A percentile compares a stretch with the other conserved stretches of the same genome.
Evolutionary conservation across 2,888 invertebrate species (phyloP).

Genomic region (Drosophila greeni): DNA sequence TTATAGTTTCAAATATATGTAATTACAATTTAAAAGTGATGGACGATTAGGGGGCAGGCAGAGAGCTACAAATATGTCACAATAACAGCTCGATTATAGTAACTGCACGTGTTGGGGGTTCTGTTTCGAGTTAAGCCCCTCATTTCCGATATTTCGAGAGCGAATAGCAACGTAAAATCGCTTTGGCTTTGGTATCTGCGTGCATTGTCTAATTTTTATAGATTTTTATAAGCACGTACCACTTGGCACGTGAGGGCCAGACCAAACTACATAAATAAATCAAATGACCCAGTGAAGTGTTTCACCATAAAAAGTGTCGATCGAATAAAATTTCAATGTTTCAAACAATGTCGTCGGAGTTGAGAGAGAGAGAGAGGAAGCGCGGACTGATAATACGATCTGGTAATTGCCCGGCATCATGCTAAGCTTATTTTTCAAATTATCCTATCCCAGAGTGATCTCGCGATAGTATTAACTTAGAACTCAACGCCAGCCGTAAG

Average conservation of each 20-base stretch:
- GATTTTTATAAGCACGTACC: constrained; percentile 52
- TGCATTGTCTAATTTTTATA: constrained; percentile 20
- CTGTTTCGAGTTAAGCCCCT: not conserved
- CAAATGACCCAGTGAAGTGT: not conserved
- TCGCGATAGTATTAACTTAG: constrained; percentile 23
- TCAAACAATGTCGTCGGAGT: constrained; percentile 3
- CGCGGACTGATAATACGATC: not conserved
- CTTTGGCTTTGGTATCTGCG: constrained; percentile 8
- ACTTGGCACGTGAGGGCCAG: constrained; percentile 31
- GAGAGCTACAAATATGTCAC: not conserved
- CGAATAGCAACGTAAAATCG: not conserved
- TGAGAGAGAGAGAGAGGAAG: constrained; percentile 20
- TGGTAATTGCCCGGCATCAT: constrained; percentile 55
- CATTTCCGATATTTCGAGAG: constrained; percentile 6
- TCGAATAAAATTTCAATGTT: constrained; percentile 4
- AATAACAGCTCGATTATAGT: constrained; percentile 14
- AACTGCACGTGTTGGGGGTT: constrained; percentile 12
- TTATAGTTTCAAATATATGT: not conserved
- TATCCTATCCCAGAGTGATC: constrained; percentile 23
- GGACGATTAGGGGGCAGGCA: constrained; percentile 1
- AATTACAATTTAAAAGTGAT: constrained; percentile 11
- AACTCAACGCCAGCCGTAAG: not conserved
- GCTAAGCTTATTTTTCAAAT: constrained; percentile 50
- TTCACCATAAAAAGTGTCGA: constrained; percentile 17
- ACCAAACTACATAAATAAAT: constrained; percentile 10